Percentiles rank a stretch among this genome's conserved stretches.
phyloP scores from a whole-genome alignment of 2,888 invertebrate species.

The Chrysolina oricalcia region DNA sequence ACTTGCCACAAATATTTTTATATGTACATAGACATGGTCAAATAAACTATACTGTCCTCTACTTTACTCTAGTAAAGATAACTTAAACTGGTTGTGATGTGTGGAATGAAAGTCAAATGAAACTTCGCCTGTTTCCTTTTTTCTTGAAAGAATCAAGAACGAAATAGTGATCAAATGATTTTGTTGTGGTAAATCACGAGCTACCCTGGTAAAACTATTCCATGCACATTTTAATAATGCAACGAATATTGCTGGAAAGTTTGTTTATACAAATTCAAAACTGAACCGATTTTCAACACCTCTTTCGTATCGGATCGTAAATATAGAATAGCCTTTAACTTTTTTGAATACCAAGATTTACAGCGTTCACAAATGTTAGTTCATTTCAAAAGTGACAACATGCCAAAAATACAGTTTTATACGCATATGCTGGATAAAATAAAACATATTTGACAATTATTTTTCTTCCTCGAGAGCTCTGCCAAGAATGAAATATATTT shows the following conservation, averaged over 20 bases:
- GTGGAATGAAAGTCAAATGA: too few relatives aligned
- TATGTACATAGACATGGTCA: too few relatives aligned
- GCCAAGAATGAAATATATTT: conserved; percentile 47
- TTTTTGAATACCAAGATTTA: conserved; percentile 64
- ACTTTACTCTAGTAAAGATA: too few relatives aligned
- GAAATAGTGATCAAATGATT: too few relatives aligned
- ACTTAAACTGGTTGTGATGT: too few relatives aligned
- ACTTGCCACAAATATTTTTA: too few relatives aligned
- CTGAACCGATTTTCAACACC: conserved; percentile 33
- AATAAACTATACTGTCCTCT: too few relatives aligned
- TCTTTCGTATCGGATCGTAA: conserved; percentile 55
- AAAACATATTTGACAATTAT: conserved; percentile 54
- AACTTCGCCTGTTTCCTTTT: too few relatives aligned
- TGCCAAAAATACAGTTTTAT: conserved; percentile 63
- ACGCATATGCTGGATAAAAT: conserved; percentile 59
- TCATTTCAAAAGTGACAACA: conserved; percentile 65
- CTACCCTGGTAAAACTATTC: background rate
- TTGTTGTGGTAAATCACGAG: background rate
- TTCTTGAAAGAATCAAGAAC: too few relatives aligned
- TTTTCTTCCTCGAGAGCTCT: conserved; percentile 42
- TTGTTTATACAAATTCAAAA: conserved; percentile 43
- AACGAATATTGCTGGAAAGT: conserved; percentile 9
- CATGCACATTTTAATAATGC: background rate
- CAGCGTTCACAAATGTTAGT: conserved; percentile 65
- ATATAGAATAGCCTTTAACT: conserved; percentile 59